A percentile compares a stretch with the other conserved stretches of the same genome.
Evolutionary conservation across 1,140 invertebrate species (phyloP).

Genomic region (Microvelia longipes): DNA sequence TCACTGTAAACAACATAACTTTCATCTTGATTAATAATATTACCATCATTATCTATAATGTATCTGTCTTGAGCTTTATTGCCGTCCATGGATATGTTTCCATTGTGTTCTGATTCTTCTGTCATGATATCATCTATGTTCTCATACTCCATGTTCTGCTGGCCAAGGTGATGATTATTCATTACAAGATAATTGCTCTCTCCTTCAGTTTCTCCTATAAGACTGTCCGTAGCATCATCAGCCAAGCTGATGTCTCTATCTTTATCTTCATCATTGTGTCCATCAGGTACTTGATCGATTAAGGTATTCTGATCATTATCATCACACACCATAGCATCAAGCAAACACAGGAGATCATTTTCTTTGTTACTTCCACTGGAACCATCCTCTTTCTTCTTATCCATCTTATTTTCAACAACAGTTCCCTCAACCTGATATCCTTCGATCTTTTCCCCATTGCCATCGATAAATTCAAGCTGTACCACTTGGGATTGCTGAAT

Average conservation of each 20-base stretch:
- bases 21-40: slow-evolving; percentile 18
- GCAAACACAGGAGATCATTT: slow-evolving; percentile 15
- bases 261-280: slow-evolving; percentile 2
- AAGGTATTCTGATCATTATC: not conserved
- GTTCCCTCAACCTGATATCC: slow-evolving; percentile 18
- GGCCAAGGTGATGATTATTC: slow-evolving; percentile 7
- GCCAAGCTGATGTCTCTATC: not conserved
- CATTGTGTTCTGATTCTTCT: slow-evolving; percentile 7
- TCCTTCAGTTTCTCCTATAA: not conserved
- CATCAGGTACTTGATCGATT: not conserved
- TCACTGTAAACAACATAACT: slow-evolving; percentile 14
- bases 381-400: slow-evolving; percentile 5
- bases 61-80: slow-evolving; percentile 15
- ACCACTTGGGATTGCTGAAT: slow-evolving; percentile 14
- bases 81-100: slow-evolving; percentile 5
- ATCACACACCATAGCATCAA: slow-evolving; percentile 18
- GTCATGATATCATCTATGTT: slow-evolving; percentile 14
- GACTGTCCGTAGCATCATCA: not conserved
- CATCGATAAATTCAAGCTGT: slow-evolving; percentile 19
- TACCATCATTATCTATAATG: slow-evolving; percentile 16
- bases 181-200: slow-evolving; percentile 10
- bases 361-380: slow-evolving; percentile 7
- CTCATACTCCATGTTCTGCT: slow-evolving; percentile 9
- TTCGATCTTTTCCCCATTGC: slow-evolving; percentile 19
- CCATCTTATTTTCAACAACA: slow-evolving; percentile 9